Percentiles rank a stretch among this genome's conserved stretches.
Evolutionary conservation across 2,113 vertebrate species (phyloP).

Genomic region (Callochromis pleurospilus): DNA sequence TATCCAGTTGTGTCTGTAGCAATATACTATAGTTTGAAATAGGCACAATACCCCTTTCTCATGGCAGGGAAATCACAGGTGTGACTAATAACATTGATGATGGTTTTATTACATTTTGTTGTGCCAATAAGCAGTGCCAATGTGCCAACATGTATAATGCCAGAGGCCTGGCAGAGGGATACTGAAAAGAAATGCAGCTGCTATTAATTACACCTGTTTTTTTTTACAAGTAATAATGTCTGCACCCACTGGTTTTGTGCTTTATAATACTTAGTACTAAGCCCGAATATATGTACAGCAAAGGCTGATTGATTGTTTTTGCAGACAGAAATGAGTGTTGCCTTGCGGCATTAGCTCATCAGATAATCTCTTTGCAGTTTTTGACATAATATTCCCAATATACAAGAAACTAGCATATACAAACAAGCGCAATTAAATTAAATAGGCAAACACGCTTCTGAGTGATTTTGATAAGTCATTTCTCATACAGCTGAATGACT

Average conservation of each 20-base stretch:
- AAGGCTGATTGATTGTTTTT: not conserved
- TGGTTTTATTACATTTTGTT: not conserved
- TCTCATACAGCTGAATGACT: not conserved
- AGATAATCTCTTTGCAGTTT: not conserved
- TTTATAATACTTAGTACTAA: not conserved
- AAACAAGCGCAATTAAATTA: not conserved
- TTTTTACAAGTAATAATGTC: not conserved
- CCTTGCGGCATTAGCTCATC: not conserved
- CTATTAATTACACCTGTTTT: conserved; percentile 11
- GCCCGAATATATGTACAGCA: not conserved
- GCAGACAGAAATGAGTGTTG: not conserved
- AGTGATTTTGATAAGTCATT: not conserved
- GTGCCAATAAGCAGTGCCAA: not conserved
- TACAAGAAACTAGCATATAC: not conserved
- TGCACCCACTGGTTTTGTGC: not conserved
- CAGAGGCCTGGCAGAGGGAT: not conserved
- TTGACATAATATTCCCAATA: not conserved
- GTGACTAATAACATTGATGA: conserved; percentile 27
- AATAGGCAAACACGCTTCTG: not conserved
- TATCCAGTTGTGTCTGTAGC: not conserved
- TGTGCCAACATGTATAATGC: not conserved
- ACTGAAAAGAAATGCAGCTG: not conserved
- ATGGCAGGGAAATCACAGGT: not conserved
- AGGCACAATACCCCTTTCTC: not conserved
- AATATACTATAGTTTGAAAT: not conserved